Evolutionary conservation across 1,140 invertebrate species (phyloP), one percentile per base, ranked within the genome.

Genomic region (Atopsyche davidsoni): DNA sequence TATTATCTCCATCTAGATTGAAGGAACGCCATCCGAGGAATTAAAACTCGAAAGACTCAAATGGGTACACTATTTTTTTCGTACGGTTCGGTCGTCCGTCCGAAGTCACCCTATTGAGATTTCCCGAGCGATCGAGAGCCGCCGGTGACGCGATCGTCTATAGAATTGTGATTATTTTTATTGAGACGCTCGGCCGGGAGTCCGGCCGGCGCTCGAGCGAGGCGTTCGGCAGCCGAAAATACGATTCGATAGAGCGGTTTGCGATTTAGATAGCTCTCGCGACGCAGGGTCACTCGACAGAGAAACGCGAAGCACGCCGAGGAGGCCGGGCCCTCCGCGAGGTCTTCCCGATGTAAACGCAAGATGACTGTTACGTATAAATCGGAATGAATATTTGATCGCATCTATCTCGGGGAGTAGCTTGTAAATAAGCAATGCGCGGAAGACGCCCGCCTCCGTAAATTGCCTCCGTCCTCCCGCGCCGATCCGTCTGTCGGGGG

Each of bases 311-410:
- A n/a, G n/a, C n/a, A n/a, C n/a, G n/a, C n/a, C n/a, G n/a, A n/a
- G n/a, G n/a, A n/a, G n/a, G n/a, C 40, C 22, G 21, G 21, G 9
- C 16, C 21, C n/a, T 16, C 16, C 13, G 6, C 43, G 28, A 17
- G 1, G 28, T 57, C 54, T 52, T 52, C 44, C 28, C 50, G 40
- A 28, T 23, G 54, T 57, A 57, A 57, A 57, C 54, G 46, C 52
- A 57, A 57, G 51, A 57, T 53, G 55, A 57, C 55, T 57, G 55
- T 57, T 57, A 50, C 50, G 51, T 57, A 57, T 57, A 57, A 57
- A 57, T 53, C 55, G 55, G 51, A 49, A 52, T 57, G 55, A 57
- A 57, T 57, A 57, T 57, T 57, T 57, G 55, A 57, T 57, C 40
- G 42, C 19, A 51, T 44, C 48, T 42, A 55, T 55, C 41, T 50